Evolutionary conservation across 1,140 invertebrate genomes (phyloP).

Genomic region (Papilio aristodemus): DNA sequence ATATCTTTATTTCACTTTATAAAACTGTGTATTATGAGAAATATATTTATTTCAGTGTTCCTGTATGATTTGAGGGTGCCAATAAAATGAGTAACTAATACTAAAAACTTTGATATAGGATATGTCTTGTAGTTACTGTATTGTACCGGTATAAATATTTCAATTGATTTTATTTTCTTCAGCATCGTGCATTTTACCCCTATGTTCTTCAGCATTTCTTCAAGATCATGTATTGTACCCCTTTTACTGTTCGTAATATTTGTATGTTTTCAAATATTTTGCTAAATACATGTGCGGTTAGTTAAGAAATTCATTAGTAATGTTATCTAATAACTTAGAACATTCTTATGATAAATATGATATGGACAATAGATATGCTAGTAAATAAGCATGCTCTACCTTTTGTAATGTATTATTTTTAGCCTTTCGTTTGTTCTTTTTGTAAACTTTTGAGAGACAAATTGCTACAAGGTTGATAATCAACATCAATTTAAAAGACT

Average conservation of each 20-base stretch:
- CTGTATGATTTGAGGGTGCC: not conserved
- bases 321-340: slow-evolving; percentile 37
- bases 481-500: slow-evolving; percentile 82
- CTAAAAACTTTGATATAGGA: not conserved
- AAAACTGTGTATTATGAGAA: too few species aligned
- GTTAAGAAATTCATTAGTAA: slow-evolving; percentile 25
- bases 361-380: slow-evolving; percentile 70
- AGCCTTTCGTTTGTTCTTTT: slow-evolving; percentile 55
- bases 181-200: not conserved
- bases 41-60: not conserved
- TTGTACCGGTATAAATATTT: not conserved
- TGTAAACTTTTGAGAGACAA: slow-evolving; percentile 79
- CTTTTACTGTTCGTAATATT: too few species aligned
- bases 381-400: slow-evolving; percentile 51
- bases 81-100: not conserved
- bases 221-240: too few species aligned
- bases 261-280: not conserved
- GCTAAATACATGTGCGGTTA: not conserved
- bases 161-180: not conserved
- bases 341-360: slow-evolving; percentile 41
- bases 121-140: not conserved
- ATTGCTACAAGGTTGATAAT: slow-evolving; percentile 78
- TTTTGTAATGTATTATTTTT: slow-evolving; percentile 41
- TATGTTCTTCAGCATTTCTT: too few species aligned
- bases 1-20: not conserved